Percentiles rank a stretch among this genome's conserved stretches.
Conservation (phyloP, 1,140 invertebrate genomes). For the Bicyclus anynana region DNA sequence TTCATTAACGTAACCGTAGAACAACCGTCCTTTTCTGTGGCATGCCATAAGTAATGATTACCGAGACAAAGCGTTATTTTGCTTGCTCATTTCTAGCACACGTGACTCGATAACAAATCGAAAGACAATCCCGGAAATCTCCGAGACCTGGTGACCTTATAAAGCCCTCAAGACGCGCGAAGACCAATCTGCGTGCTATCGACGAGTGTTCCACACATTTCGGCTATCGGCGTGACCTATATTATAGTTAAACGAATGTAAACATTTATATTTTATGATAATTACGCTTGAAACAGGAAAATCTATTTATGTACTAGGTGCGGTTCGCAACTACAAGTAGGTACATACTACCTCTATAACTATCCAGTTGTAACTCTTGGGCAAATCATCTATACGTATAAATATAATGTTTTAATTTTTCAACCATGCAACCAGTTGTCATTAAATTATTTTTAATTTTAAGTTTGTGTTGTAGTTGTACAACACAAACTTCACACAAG, state of each 20-base stretch:
- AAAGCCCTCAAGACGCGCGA: slow-evolving; percentile 37
- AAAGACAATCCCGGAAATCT: slow-evolving; percentile 1
- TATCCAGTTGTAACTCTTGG: too few relatives aligned
- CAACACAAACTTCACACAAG: too few relatives aligned
- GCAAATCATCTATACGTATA: too few relatives aligned
- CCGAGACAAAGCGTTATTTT: background rate
- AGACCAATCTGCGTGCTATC: slow-evolving; percentile 35
- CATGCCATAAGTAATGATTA: background rate
- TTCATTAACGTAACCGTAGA: too few relatives aligned
- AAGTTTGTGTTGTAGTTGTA: too few relatives aligned
- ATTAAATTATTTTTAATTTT: too few relatives aligned
- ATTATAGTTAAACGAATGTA: slow-evolving; percentile 25
- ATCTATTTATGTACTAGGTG: slow-evolving; percentile 1
- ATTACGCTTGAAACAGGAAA: slow-evolving; percentile 9
- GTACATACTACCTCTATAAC: too few relatives aligned
- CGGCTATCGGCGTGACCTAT: slow-evolving; percentile 44
- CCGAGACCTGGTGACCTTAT: background rate
- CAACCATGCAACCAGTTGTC: too few relatives aligned
- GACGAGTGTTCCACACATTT: slow-evolving; percentile 37
- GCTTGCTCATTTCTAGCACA: background rate
- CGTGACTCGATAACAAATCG: background rate
- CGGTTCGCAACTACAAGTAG: background rate
- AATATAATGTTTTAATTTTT: too few relatives aligned
- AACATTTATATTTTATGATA: slow-evolving; percentile 18
- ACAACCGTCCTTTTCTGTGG: too few relatives aligned